Evolutionary conservation across 2,888 invertebrate species (phyloP), one percentile per base, ranked within the genome.

Genomic region (Cheiracanthium punctorium): DNA sequence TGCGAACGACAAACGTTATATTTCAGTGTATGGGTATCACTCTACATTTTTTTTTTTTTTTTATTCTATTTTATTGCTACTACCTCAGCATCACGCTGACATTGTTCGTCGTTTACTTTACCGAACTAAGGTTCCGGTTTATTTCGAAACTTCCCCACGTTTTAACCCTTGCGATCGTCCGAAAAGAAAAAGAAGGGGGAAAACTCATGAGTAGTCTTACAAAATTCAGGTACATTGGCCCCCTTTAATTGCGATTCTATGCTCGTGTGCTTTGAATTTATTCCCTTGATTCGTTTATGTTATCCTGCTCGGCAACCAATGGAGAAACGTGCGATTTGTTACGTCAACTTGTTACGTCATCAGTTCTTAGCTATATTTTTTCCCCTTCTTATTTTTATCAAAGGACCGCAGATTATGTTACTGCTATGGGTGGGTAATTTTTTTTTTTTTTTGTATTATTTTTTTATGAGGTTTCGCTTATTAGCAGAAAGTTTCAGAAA

Each of bases 341-440:
- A 79, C 84, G 84, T 85, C 79, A 79, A n/a, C 41, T 29, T 1
- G 5, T 4, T 48, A 24, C 20, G 32, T 33, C 69, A 85, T 85
- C 79, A 79, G 79, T 73, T 24, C 74, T 52, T n/a, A n/a, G n/a
- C n/a, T n/a, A n/a, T n/a, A n/a, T n/a, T 43, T n/a, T 82, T 71
- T 85, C 48, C 41, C 52, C 24, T 24, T 58, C 24, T 58, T 58
- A 4, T 24, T 58, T 7, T 24, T 74, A 28, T 79, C 67, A 70
- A 74, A 85, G 70, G 73, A 79, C 24, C 48, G 30, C 52, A 43
- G 77, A 85, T 85, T 74, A 79, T 79, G 79, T 74, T 85, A 85
- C 79, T 79, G 79, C 79, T 80, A 69, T 74, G 65, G 64, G 28
- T 41, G 73, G 48, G 12, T 58, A 32, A 28, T 20, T 30, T 37